These are phyloP conservation scores for Syncerus caffer DNA, from an alignment of 2,797 vertebrate species.

Conservation along the genomic window DNA sequence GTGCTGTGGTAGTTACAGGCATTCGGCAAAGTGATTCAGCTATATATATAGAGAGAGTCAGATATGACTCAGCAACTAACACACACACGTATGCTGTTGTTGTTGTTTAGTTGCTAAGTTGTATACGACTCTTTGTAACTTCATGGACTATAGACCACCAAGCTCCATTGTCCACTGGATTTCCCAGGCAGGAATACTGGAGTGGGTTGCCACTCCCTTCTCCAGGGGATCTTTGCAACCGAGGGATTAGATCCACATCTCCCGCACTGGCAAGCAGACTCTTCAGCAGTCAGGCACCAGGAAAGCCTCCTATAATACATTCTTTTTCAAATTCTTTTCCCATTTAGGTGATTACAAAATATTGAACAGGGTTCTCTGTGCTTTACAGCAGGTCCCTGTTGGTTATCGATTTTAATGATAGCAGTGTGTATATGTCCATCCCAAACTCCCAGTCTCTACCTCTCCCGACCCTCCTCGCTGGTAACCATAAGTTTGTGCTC, in stretches of 20 bases:
- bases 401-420: not conserved
- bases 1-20: not conserved
- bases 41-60: not conserved
- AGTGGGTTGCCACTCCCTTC: not conserved
- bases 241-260: not conserved
- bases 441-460: not conserved
- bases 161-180: not conserved
- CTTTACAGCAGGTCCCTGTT: not conserved
- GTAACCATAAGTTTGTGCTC: not conserved
- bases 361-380: not conserved
- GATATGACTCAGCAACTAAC: not conserved
- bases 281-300: not conserved
- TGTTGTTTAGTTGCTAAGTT: not conserved
- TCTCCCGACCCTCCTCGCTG: not conserved
- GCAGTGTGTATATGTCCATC: not conserved
- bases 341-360: not conserved
- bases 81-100: not conserved
- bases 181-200: not conserved
- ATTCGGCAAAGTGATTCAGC: not conserved
- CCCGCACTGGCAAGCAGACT: not conserved
- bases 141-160: not conserved
- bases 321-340: not conserved
- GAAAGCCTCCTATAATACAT: not conserved
- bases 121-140: not conserved
- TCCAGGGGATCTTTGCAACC: not conserved